Conservation (phyloP, 1,140 invertebrate genomes). For the Agrypnia vestita region DNA sequence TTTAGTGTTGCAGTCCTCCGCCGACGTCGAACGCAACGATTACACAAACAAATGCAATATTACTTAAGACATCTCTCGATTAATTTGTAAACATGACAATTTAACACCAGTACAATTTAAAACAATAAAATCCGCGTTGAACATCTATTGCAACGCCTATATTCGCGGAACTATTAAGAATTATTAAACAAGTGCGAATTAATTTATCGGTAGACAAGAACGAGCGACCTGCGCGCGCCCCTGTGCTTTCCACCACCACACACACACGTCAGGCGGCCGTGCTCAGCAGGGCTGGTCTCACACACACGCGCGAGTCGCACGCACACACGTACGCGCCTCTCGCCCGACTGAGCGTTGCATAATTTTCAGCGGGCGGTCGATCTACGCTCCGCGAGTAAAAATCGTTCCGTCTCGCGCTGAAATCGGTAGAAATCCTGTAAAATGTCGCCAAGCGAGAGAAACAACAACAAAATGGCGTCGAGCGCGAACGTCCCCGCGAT, state of each 20-base stretch:
- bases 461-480: constrained; percentile 24
- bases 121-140: too few relatives aligned
- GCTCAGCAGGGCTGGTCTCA: not conserved
- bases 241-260: constrained; percentile 24
- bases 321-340: constrained; percentile 21
- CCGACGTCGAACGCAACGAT: too few relatives aligned
- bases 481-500: not conserved
- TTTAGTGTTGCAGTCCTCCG: too few relatives aligned
- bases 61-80: too few relatives aligned
- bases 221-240: not conserved
- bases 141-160: too few relatives aligned
- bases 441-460: constrained; percentile 21
- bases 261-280: not conserved
- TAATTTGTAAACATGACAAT: too few relatives aligned
- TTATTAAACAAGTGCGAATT: not conserved
- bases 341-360: constrained; percentile 51
- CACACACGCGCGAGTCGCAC: not conserved
- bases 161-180: too few relatives aligned
- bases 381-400: constrained; percentile 37
- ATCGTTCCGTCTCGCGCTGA: not conserved
- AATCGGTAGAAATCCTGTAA: constrained; percentile 7
- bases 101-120: too few relatives aligned
- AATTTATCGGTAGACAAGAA: not conserved
- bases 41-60: too few relatives aligned
- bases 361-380: constrained; percentile 56